Evolutionary conservation across 2,888 invertebrate genomes (phyloP).

Genomic region (Callosobruchus maculatus): DNA sequence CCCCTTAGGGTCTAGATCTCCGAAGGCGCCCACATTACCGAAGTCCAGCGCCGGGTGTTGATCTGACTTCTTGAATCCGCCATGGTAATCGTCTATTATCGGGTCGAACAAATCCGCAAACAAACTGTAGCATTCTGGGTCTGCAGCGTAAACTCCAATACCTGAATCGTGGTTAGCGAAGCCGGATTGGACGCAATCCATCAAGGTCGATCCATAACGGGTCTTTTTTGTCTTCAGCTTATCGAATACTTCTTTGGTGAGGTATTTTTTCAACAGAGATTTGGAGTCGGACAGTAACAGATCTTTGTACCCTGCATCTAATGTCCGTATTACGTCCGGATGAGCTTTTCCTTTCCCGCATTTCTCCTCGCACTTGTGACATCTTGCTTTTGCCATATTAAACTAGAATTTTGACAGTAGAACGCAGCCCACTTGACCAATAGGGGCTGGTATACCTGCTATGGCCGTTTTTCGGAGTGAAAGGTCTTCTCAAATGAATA

Average conservation of each 20-base stretch:
- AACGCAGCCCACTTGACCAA: too few species aligned
- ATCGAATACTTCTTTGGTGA: constrained; percentile 54
- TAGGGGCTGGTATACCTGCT: too few species aligned
- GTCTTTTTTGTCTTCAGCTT: constrained; percentile 56
- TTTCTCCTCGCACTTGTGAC: constrained; percentile 36
- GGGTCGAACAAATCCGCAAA: constrained; percentile 65
- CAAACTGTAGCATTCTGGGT: constrained; percentile 63
- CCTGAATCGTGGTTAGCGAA: constrained; percentile 64
- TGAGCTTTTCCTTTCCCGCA: constrained; percentile 40
- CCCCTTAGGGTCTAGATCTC: constrained; percentile 58
- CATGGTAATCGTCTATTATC: constrained; percentile 66
- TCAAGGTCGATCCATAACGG: constrained; percentile 56
- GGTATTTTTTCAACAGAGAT: constrained; percentile 63
- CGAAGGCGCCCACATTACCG: constrained; percentile 54
- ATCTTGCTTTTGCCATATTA: constrained; percentile 26
- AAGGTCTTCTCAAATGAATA: too few species aligned
- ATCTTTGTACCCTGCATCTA: constrained; percentile 53
- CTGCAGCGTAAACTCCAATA: constrained; percentile 64
- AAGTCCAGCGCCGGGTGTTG: constrained; percentile 61
- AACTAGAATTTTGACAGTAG: constrained; percentile 4
- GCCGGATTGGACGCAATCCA: constrained; percentile 64
- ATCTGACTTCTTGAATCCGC: constrained; percentile 54
- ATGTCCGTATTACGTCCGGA: constrained; percentile 46
- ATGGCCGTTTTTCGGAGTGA: too few species aligned
- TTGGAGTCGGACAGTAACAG: constrained; percentile 52